A percentile compares a stretch with the other conserved stretches of the same genome.
These are phyloP conservation scores for Acheta domesticus DNA, from an alignment of 2,888 invertebrate genomes.

Conservation along the genomic window DNA sequence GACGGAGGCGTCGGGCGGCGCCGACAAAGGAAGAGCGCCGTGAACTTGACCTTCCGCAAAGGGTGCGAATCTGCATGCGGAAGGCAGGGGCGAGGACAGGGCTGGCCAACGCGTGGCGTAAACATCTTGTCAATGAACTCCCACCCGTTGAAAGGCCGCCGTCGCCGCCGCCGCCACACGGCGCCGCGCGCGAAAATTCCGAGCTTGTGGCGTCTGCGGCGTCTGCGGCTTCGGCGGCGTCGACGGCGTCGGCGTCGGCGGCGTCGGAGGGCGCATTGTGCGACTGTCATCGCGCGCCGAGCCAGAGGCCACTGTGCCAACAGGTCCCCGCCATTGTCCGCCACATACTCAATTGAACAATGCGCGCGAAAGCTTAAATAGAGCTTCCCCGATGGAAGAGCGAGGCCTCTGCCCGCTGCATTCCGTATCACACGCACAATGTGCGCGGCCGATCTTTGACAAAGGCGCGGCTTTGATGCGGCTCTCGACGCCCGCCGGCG, in stretches of 20 bases:
- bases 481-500: background rate
- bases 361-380: background rate
- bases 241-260: too few relatives aligned
- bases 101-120: background rate
- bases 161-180: too few relatives aligned
- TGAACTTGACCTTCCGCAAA: constrained; percentile 10
- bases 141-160: background rate
- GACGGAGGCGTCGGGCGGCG: too few relatives aligned
- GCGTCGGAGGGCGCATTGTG: too few relatives aligned
- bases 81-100: background rate
- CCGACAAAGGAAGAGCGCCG: background rate
- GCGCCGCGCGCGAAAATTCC: too few relatives aligned
- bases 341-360: background rate
- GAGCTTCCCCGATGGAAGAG: background rate
- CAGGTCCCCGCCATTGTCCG: background rate
- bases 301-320: background rate
- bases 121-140: background rate
- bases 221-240: too few relatives aligned
- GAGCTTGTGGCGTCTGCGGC: too few relatives aligned
- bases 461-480: background rate
- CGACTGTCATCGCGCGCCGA: too few relatives aligned
- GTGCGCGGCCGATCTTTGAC: background rate
- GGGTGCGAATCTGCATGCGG: background rate
- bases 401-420: background rate
- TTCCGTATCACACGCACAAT: background rate